phyloP scores from a whole-genome alignment of 1,140 invertebrate species.

The Orchesella cincta region DNA sequence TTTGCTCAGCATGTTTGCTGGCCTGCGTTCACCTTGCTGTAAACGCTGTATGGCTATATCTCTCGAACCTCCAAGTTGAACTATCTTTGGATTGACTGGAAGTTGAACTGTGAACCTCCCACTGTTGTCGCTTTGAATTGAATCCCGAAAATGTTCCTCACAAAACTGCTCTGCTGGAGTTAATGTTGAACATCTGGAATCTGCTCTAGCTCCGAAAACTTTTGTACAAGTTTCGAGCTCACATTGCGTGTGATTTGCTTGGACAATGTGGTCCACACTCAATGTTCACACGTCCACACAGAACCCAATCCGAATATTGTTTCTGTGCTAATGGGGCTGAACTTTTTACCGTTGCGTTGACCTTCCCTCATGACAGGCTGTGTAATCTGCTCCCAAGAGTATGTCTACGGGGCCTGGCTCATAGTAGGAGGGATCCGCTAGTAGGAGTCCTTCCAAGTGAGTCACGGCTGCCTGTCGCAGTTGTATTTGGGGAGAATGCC shows the following conservation, averaged over 20 bases:
- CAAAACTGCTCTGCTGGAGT: constrained; percentile 43
- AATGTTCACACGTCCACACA: background rate
- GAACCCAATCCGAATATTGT: constrained; percentile 7
- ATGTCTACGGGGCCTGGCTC: background rate
- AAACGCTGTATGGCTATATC: constrained; percentile 46
- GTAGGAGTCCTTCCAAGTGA: background rate
- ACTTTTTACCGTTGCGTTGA: background rate
- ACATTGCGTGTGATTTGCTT: background rate
- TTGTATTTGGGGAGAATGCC: background rate
- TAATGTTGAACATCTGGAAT: background rate
- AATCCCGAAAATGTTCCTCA: constrained; percentile 49
- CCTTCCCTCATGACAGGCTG: background rate
- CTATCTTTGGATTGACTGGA: constrained; percentile 50
- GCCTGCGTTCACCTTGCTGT: constrained; percentile 47
- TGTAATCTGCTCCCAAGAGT: background rate
- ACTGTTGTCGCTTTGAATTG: constrained; percentile 30
- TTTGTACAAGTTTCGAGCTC: background rate
- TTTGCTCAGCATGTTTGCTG: constrained; percentile 30
- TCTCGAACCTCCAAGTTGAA: no score
- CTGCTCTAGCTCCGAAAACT: constrained; percentile 54
- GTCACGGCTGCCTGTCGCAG: background rate
- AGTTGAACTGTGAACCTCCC: constrained; percentile 50
- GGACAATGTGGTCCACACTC: background rate
- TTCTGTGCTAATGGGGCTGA: background rate
- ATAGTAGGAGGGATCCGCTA: background rate